Evolutionary conservation across 2,113 vertebrate genomes (phyloP).

Genomic region (Marcusenius ussheri): DNA sequence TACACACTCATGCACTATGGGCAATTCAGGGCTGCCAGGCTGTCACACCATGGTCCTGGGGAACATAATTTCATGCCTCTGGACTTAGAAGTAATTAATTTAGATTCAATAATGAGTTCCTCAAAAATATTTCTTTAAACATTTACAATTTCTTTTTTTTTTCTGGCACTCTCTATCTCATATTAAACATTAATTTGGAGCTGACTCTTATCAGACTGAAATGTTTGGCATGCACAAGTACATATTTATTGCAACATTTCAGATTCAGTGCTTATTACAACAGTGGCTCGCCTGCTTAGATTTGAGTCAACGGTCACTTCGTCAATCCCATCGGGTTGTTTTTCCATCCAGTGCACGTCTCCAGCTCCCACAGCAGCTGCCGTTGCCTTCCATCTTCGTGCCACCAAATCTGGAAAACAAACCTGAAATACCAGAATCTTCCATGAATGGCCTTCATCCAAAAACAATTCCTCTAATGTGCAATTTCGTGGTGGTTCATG

Average conservation of each 20-base stretch:
- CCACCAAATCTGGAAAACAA: background rate
- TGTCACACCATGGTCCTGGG: background rate
- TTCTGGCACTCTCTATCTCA: background rate
- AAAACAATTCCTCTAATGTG: constrained; percentile 4
- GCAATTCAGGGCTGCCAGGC: background rate
- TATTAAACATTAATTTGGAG: constrained; percentile 1
- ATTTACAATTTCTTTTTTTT: background rate
- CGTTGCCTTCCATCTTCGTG: background rate
- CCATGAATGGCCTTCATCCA: background rate
- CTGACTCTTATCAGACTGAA: background rate
- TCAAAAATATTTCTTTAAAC: background rate
- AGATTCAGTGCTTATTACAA: background rate
- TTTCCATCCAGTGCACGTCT: background rate
- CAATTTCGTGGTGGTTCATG: constrained; percentile 26
- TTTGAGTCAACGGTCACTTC: background rate
- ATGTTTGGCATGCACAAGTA: background rate
- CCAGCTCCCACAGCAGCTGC: background rate
- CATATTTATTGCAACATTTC: background rate
- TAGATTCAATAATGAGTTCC: background rate
- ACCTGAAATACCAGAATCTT: background rate
- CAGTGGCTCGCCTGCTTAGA: background rate
- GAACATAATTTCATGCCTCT: background rate
- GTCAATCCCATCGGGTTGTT: background rate
- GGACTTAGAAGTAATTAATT: background rate
- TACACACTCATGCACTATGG: background rate